These are phyloP conservation scores for Drosophila anomelani DNA, from an alignment of 2,888 invertebrate species.

Conservation along the genomic window DNA sequence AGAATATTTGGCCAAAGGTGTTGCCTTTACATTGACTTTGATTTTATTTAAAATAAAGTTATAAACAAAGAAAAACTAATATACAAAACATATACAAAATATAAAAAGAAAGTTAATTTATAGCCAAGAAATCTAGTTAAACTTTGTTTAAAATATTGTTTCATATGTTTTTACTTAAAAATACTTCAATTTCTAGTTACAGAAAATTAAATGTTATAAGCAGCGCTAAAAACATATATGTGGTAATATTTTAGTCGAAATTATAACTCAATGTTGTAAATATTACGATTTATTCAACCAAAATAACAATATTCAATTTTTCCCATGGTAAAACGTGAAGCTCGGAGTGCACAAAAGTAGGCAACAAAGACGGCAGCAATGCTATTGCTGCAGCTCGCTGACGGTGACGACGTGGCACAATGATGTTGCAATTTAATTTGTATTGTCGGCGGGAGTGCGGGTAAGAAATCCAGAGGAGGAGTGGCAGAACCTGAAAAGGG, in stretches of 20 bases:
- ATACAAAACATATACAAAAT: no score
- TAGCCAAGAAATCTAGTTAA: no score
- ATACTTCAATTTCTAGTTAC: no score
- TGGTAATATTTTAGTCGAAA: not conserved
- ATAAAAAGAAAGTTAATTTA: no score
- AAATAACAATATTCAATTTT: not conserved
- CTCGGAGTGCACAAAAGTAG: conserved; percentile 60
- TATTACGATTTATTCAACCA: not conserved
- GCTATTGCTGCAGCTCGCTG: conserved; percentile 13
- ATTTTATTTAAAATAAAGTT: not conserved
- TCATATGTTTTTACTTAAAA: no score
- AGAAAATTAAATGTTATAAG: no score
- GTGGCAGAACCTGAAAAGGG: conserved; percentile 10
- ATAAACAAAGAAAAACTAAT: not conserved
- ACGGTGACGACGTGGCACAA: conserved; percentile 50
- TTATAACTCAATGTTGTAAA: not conserved
- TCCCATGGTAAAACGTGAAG: conserved; percentile 19
- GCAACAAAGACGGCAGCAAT: conserved; percentile 65
- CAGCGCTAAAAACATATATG: not conserved
- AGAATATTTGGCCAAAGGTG: not conserved
- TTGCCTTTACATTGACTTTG: not conserved
- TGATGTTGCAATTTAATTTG: conserved; percentile 80
- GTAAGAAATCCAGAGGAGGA: not conserved
- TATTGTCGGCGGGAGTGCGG: conserved; percentile 57
- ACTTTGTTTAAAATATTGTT: no score